Evolutionary conservation across 2,113 vertebrate genomes (phyloP).

Genomic region (Coptodon rendalli): DNA sequence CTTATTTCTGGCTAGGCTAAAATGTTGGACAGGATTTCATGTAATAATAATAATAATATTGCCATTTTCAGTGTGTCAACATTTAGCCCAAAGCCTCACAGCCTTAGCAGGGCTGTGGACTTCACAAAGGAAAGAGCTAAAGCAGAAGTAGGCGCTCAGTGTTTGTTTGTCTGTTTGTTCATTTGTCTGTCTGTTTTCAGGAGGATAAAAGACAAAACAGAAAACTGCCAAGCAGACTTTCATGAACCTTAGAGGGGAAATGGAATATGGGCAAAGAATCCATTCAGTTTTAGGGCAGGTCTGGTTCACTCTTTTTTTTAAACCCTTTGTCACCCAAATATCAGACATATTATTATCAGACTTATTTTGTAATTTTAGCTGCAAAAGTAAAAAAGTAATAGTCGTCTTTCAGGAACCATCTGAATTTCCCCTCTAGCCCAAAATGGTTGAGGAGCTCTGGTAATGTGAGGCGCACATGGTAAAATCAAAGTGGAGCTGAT

Average conservation of each 20-base stretch:
- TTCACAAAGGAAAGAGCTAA: not conserved
- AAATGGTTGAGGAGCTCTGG: not conserved
- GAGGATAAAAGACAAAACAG: not conserved
- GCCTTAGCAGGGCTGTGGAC: not conserved
- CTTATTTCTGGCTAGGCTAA: not conserved
- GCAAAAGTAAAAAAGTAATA: not conserved
- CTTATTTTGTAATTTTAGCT: not conserved
- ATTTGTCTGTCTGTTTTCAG: not conserved
- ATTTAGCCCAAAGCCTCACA: not conserved
- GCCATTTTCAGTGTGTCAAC: not conserved
- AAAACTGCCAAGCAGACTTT: not conserved
- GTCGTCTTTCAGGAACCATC: not conserved
- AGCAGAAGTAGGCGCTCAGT: not conserved
- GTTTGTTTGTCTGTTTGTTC: not conserved
- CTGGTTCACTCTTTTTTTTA: not conserved
- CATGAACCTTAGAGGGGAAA: not conserved
- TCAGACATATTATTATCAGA: not conserved
- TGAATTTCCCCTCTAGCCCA: not conserved
- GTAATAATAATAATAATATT: not conserved
- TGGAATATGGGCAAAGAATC: not conserved
- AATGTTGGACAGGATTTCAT: not conserved
- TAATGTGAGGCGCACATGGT: not conserved
- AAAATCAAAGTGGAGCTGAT: not conserved
- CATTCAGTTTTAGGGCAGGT: not conserved
- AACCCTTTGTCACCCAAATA: not conserved